Evolutionary conservation across 2,888 invertebrate genomes (phyloP).

Genomic region (Acleris literana): DNA sequence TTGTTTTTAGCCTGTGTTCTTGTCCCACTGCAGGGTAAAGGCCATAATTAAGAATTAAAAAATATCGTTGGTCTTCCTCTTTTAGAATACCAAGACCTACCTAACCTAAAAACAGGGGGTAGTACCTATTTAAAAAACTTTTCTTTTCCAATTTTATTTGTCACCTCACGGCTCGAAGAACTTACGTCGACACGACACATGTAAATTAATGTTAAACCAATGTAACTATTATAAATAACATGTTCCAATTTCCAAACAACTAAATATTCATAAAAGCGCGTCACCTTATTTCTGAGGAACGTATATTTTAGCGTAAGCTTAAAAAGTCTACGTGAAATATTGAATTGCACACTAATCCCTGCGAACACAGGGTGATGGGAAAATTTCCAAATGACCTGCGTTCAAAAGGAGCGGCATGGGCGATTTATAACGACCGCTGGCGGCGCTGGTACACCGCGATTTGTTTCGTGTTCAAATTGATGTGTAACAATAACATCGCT

Average conservation of each 20-base stretch:
- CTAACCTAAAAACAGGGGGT: too few relatives aligned
- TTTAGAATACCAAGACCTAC: too few relatives aligned
- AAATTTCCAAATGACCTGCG: slow-evolving; percentile 47
- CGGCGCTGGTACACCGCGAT: background rate
- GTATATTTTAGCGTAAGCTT: slow-evolving; percentile 43
- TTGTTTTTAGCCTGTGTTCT: too few relatives aligned
- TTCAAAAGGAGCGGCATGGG: slow-evolving; percentile 36
- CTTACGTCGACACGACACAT: background rate
- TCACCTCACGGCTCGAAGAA: too few relatives aligned
- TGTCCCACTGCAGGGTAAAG: too few relatives aligned
- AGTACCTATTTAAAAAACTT: too few relatives aligned
- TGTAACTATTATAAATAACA: slow-evolving; percentile 25
- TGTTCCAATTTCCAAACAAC: slow-evolving; percentile 8
- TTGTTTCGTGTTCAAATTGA: background rate
- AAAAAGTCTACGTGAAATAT: slow-evolving; percentile 41
- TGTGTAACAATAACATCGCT: slow-evolving; percentile 1
- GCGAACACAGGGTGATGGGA: slow-evolving; percentile 44
- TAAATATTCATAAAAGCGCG: slow-evolving; percentile 34
- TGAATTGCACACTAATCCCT: slow-evolving; percentile 44
- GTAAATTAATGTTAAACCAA: background rate
- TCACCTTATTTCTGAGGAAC: slow-evolving; percentile 42
- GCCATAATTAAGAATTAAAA: too few relatives aligned
- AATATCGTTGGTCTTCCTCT: too few relatives aligned
- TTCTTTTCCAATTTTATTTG: too few relatives aligned
- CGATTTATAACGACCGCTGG: slow-evolving; percentile 34